Evolutionary conservation across 2,113 vertebrate species (phyloP).

Genomic region (Callithrix jacchus): DNA sequence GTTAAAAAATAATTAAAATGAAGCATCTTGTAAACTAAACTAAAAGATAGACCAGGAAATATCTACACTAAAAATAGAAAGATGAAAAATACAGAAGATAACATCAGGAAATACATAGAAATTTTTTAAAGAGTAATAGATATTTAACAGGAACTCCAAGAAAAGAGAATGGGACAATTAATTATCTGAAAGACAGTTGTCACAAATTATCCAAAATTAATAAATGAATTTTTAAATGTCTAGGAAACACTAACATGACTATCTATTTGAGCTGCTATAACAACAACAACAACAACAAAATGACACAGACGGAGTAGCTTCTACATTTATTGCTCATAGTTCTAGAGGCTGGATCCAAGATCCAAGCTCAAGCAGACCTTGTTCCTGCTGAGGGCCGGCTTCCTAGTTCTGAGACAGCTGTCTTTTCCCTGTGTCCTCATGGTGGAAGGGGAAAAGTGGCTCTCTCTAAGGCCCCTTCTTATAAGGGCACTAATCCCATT

Average conservation of each 20-base stretch:
- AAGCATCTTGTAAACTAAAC: background rate
- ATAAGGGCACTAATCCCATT: background rate
- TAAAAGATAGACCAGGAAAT: background rate
- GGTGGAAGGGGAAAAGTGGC: background rate
- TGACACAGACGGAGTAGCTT: background rate
- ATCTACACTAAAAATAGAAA: background rate
- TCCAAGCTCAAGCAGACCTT: background rate
- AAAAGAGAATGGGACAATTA: background rate
- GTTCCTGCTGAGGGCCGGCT: background rate
- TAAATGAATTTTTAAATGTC: background rate
- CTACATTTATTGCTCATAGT: background rate
- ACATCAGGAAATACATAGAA: background rate
- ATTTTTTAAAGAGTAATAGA: background rate
- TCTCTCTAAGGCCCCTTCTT: background rate
- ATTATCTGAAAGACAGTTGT: background rate
- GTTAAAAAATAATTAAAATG: background rate
- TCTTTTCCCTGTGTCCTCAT: background rate
- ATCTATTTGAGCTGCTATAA: background rate
- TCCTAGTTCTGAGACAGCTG: background rate
- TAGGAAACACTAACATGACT: background rate
- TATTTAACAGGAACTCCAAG: background rate
- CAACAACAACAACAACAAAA: background rate
- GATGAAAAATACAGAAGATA: background rate
- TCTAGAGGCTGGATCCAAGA: background rate
- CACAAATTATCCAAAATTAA: background rate